phyloP scores from a whole-genome alignment of 1,140 invertebrate species.

The Macrotrachela quadricornifera region DNA sequence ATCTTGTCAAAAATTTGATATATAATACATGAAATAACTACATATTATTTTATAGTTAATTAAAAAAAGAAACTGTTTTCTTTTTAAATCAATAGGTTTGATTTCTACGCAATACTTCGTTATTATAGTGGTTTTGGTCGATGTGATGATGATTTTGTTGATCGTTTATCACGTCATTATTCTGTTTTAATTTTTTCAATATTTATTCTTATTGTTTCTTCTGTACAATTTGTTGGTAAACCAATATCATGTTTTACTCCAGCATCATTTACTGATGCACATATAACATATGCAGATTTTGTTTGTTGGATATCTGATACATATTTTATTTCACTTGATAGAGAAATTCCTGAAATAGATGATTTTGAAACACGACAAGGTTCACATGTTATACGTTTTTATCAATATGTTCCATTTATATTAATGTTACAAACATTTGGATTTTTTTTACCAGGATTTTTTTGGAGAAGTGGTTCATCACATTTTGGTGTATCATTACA shows the following conservation, averaged over 20 bases:
- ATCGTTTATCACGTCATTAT: conserved; percentile 13
- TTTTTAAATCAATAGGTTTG: no score
- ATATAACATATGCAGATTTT: conserved; percentile 20
- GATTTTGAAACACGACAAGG: neutral
- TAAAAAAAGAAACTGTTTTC: no score
- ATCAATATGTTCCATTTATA: conserved; percentile 11
- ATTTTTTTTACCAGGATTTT: conserved; percentile 6
- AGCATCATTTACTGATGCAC: conserved; percentile 12
- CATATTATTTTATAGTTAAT: no score
- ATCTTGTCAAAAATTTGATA: no score
- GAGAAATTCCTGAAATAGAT: conserved; percentile 12
- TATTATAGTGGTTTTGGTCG: no score
- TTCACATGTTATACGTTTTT: neutral
- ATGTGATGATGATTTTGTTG: conserved; percentile 14
- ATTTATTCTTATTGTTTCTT: conserved; percentile 60
- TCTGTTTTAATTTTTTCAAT: conserved; percentile 56
- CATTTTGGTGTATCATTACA: neutral
- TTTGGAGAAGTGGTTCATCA: conserved; percentile 4
- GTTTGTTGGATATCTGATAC: conserved; percentile 34
- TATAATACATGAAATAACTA: no score
- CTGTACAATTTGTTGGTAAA: conserved; percentile 68
- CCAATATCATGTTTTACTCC: conserved; percentile 53
- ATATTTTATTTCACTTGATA: conserved; percentile 31
- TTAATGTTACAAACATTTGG: conserved; percentile 2
- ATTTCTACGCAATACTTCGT: no score